phyloP scores from a whole-genome alignment of 2,797 vertebrate genomes.

The Denticeps clupeoides region DNA sequence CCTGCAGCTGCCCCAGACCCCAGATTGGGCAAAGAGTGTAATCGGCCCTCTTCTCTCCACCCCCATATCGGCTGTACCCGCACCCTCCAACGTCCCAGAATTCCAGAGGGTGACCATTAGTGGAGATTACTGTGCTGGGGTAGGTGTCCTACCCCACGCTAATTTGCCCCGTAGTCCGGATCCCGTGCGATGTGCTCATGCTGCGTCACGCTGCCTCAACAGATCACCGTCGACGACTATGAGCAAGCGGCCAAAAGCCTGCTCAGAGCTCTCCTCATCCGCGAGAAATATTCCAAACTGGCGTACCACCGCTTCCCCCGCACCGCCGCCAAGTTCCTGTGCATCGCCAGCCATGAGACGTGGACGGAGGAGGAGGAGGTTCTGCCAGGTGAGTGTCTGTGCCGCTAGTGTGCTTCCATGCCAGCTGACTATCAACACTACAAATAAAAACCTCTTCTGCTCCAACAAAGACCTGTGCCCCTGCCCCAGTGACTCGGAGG shows the following conservation, averaged over 20 bases:
- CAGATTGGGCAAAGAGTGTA: conserved; percentile 55
- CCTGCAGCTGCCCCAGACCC: conserved; percentile 60
- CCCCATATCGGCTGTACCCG: conserved; percentile 9
- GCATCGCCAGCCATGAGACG: conserved; percentile 46
- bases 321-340: conserved; percentile 69
- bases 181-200: too few relatives aligned
- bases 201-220: conserved; percentile 15
- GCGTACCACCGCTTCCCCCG: conserved; percentile 85
- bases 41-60: conserved; percentile 47
- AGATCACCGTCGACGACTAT: conserved; percentile 94
- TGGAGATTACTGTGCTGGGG: conserved; percentile 96
- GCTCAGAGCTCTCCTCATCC: conserved; percentile 74
- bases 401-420: too few relatives aligned
- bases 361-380: conserved; percentile 74
- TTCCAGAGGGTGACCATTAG: conserved; percentile 93
- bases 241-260: conserved; percentile 81
- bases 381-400: conserved; percentile 59
- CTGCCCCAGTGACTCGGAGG: conserved; percentile 61
- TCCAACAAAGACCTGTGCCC: conserved; percentile 67
- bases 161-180: too few relatives aligned
- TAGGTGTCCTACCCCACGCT: too few relatives aligned
- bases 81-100: conserved; percentile 57
- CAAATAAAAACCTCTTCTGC: neutral
- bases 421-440: neutral
- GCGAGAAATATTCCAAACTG: conserved; percentile 83